phyloP scores from a whole-genome alignment of 92 coral and sea anemone genomes.

The Paragorgia papillata region DNA sequence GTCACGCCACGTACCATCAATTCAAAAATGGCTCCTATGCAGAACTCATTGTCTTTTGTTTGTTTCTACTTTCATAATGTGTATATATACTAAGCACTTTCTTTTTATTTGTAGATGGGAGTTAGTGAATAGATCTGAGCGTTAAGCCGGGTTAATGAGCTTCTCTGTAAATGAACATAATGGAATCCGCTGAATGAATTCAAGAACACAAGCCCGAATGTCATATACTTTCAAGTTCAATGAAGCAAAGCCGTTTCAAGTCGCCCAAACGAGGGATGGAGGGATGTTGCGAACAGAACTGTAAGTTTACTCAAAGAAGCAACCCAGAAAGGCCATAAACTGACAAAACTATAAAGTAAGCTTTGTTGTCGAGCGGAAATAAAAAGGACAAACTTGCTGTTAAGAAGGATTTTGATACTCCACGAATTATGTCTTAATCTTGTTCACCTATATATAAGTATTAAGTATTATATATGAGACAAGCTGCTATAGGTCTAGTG shows the following conservation, averaged over 20 bases:
- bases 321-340: neutral
- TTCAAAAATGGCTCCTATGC: neutral
- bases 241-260: no score
- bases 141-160: no score
- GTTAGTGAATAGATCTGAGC: no score
- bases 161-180: neutral
- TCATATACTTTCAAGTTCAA: neutral
- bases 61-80: no score
- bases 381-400: neutral
- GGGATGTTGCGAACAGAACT: neutral
- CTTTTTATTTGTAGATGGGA: no score
- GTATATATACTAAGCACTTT: no score
- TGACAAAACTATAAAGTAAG: neutral
- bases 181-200: neutral
- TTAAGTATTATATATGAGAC: no score
- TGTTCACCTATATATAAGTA: no score
- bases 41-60: no score
- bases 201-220: neutral
- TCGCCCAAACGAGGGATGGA: no score
- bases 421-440: neutral
- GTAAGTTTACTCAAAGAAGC: neutral
- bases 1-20: neutral
- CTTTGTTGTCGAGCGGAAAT: slow-evolving; percentile 15
- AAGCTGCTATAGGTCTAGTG: no score
- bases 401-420: slow-evolving; percentile 12